Conservation (phyloP, 2,797 vertebrate species). For the Argya squamiceps region DNA sequence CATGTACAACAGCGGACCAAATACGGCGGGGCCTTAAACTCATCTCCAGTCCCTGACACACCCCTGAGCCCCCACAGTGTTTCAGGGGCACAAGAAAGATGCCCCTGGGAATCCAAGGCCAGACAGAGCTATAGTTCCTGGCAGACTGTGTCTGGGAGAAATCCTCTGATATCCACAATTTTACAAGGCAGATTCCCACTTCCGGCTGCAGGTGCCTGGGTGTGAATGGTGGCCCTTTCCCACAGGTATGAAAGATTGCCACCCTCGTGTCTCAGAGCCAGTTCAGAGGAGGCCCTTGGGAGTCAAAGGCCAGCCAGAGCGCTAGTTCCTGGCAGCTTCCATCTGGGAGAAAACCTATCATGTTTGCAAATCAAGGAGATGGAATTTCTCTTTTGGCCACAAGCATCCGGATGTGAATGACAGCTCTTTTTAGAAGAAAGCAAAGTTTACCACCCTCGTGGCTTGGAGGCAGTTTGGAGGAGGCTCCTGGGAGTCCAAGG, state of each 20-base stretch:
- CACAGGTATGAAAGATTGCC: not conserved
- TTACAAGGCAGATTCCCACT: not conserved
- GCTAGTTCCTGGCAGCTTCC: not conserved
- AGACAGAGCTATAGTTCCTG: not conserved
- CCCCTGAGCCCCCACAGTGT: not conserved
- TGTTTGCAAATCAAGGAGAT: not conserved
- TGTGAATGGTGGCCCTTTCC: not conserved
- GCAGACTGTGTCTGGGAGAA: not conserved
- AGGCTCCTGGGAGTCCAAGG: not conserved
- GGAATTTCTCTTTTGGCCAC: not conserved
- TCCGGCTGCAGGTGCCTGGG: not conserved
- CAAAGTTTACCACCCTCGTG: not conserved
- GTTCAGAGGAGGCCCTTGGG: not conserved
- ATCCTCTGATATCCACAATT: not conserved
- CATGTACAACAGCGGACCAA: too few species aligned
- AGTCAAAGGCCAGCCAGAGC: not conserved
- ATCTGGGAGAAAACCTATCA: not conserved
- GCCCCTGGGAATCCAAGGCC: not conserved
- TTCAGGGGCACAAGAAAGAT: not conserved
- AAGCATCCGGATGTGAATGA: fast-evolving
- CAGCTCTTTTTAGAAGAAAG: not conserved
- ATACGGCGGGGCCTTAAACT: too few species aligned
- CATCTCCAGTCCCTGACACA: not conserved
- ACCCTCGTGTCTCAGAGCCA: not conserved
- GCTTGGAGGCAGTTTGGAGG: not conserved